phyloP scores from a whole-genome alignment of 1,140 invertebrate species.

The Drosophila asahinai region DNA sequence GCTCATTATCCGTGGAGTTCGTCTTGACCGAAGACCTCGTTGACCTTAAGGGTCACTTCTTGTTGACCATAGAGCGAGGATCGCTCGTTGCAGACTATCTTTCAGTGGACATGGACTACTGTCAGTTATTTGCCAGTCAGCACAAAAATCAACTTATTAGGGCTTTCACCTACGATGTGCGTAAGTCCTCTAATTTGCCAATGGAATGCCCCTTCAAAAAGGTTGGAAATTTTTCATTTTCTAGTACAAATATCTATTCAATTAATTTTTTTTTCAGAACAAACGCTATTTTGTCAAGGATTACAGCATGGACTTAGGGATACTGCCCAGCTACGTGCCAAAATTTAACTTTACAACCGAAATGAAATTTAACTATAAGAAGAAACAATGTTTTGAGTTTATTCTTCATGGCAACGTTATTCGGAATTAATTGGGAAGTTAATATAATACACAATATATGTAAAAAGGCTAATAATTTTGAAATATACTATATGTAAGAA shows the following conservation, averaged over 20 bases:
- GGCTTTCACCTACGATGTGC: slow-evolving; percentile 6
- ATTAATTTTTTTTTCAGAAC: background rate
- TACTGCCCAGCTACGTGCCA: slow-evolving; percentile 27
- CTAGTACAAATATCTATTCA: too few relatives aligned
- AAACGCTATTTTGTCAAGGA: slow-evolving; percentile 23
- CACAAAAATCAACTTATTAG: slow-evolving; percentile 10
- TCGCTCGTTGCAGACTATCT: slow-evolving; percentile 16
- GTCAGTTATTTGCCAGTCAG: slow-evolving; percentile 3
- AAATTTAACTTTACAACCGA: slow-evolving; percentile 16
- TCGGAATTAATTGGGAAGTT: background rate
- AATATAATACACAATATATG: too few relatives aligned
- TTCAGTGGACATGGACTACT: slow-evolving; percentile 23
- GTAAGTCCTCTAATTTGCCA: slow-evolving; percentile 28
- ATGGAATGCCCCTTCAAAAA: slow-evolving; percentile 40
- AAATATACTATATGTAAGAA: too few relatives aligned
- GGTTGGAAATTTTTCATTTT: background rate
- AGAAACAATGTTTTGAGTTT: background rate
- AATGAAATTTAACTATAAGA: background rate
- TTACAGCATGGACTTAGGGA: slow-evolving; percentile 19
- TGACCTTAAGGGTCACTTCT: background rate
- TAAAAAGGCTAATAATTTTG: too few relatives aligned
- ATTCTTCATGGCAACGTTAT: background rate
- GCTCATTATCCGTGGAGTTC: slow-evolving; percentile 10
- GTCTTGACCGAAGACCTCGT: background rate
- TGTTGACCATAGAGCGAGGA: slow-evolving; percentile 7